phyloP scores from a whole-genome alignment of 1,140 invertebrate species.

The Drosophila ohnishii region DNA sequence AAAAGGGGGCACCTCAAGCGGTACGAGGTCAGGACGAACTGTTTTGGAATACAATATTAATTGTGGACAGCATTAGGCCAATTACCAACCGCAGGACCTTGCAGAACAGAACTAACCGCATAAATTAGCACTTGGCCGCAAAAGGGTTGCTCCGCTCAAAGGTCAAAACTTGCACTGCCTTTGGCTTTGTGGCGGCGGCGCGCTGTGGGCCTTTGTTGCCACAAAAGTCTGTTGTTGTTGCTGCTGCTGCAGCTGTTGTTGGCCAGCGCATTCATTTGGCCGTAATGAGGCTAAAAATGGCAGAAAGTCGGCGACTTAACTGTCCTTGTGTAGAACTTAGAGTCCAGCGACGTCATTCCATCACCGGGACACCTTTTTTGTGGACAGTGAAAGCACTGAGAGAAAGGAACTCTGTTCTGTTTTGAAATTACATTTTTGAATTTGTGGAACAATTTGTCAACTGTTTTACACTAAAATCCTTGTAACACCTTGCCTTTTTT shows the following conservation, averaged over 20 bases:
- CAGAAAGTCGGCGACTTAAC: neutral
- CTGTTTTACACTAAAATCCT: too few relatives aligned
- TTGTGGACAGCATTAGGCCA: slow-evolving; percentile 31
- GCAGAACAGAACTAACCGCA: slow-evolving; percentile 47
- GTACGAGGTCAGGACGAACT: neutral
- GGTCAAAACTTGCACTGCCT: slow-evolving; percentile 64
- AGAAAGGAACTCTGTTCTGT: neutral
- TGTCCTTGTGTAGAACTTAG: slow-evolving; percentile 1
- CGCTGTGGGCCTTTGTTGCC: slow-evolving; percentile 26
- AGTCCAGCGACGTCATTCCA: neutral
- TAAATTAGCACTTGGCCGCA: slow-evolving; percentile 67
- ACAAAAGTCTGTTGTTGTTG: slow-evolving; percentile 6
- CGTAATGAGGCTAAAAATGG: slow-evolving; percentile 26
- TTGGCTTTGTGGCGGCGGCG: slow-evolving; percentile 54
- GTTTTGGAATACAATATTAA: slow-evolving; percentile 25
- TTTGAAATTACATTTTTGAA: neutral
- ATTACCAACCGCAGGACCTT: slow-evolving; percentile 22
- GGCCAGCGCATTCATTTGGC: slow-evolving; percentile 21
- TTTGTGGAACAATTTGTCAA: too few relatives aligned
- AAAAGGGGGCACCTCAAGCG: neutral
- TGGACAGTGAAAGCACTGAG: neutral
- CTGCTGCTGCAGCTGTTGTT: neutral
- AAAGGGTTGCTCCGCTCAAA: slow-evolving; percentile 34
- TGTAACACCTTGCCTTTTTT: neutral
- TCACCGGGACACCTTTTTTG: neutral